Evolutionary conservation across 2,888 invertebrate species (phyloP).

Genomic region (Dysmachus trigonus): DNA sequence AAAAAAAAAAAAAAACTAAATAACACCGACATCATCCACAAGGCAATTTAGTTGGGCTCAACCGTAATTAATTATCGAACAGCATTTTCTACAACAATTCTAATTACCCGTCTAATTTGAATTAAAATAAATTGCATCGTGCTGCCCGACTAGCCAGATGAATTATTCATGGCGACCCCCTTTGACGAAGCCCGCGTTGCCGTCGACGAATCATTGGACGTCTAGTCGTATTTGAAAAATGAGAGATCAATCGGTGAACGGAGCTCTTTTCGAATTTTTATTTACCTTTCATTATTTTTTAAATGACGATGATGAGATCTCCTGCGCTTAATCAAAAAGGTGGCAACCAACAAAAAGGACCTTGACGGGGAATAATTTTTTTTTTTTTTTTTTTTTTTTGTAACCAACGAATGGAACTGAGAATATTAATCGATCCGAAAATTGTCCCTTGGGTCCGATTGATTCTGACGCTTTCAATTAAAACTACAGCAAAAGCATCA

Average conservation of each 20-base stretch:
- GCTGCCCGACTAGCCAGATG: neutral
- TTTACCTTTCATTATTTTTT: neutral
- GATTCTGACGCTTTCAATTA: neutral
- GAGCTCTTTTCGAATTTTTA: neutral
- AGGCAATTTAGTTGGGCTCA: neutral
- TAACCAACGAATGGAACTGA: neutral
- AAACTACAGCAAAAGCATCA: neutral
- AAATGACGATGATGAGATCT: neutral
- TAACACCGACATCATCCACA: neutral
- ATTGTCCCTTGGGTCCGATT: neutral
- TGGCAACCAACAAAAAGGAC: neutral
- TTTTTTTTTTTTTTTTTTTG: neutral
- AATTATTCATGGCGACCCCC: slow-evolving; percentile 22
- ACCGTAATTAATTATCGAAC: slow-evolving; percentile 34
- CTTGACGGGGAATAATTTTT: neutral
- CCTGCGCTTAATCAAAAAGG: neutral
- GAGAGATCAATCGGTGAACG: neutral
- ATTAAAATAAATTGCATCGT: slow-evolving; percentile 33
- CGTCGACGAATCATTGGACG: neutral
- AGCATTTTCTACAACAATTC: slow-evolving; percentile 33
- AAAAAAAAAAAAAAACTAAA: neutral
- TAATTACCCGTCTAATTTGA: slow-evolving; percentile 36
- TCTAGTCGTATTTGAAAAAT: slow-evolving; percentile 9
- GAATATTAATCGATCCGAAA: slow-evolving; percentile 4
- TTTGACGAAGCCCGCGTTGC: neutral